Conservation (phyloP, 2,888 invertebrate species). For the Trachelus stipa region DNA sequence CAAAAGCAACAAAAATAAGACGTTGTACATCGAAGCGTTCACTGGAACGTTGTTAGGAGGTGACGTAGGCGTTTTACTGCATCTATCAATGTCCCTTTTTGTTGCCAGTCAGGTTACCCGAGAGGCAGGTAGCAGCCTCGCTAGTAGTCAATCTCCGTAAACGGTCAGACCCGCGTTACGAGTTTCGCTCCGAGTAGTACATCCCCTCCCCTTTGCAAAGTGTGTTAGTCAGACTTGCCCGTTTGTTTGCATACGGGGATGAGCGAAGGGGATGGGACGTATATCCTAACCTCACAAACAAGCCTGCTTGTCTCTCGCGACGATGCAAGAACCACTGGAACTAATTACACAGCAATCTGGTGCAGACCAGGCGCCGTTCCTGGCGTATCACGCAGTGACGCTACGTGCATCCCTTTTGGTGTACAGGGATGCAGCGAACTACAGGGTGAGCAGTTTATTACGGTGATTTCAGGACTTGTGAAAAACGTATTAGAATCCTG, state of each 20-base stretch:
- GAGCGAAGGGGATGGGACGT: neutral
- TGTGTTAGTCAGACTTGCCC: neutral
- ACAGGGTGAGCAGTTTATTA: neutral
- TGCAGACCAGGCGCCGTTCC: constrained; percentile 25
- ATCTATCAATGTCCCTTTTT: constrained; percentile 19
- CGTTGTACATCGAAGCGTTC: neutral
- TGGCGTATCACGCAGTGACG: constrained; percentile 15
- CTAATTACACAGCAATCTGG: constrained; percentile 42
- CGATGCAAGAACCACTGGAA: constrained; percentile 38
- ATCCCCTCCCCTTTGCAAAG: neutral
- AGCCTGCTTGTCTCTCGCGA: constrained; percentile 7
- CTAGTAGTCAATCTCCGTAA: constrained; percentile 34
- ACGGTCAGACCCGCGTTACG: constrained; percentile 24
- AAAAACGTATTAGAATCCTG: too few relatives aligned
- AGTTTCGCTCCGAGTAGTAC: neutral
- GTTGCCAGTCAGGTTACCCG: neutral
- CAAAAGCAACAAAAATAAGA: neutral
- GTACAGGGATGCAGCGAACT: neutral
- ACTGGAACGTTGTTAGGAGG: neutral
- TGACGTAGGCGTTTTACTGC: constrained; percentile 14
- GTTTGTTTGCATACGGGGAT: neutral
- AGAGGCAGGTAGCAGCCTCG: constrained; percentile 13
- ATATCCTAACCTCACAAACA: neutral
- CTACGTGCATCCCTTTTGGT: neutral
- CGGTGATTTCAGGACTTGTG: neutral